phyloP scores from a whole-genome alignment of 2,113 vertebrate genomes.

The Grantiella picta region DNA sequence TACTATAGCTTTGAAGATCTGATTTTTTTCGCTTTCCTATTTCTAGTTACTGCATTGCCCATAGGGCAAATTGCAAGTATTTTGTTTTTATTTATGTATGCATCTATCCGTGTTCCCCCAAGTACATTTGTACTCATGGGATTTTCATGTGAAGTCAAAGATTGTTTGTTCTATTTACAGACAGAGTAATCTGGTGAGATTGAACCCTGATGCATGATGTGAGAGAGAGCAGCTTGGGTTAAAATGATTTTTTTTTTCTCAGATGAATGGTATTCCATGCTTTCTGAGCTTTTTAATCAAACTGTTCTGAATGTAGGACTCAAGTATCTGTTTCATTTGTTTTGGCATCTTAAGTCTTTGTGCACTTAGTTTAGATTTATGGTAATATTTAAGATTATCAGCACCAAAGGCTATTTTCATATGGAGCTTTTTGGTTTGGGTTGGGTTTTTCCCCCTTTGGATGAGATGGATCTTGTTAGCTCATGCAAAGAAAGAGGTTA shows the following conservation, averaged over 20 bases:
- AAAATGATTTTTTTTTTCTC: not conserved
- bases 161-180: not conserved
- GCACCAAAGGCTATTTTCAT: not conserved
- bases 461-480: not conserved
- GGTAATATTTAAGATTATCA: not conserved
- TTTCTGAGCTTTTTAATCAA: not conserved
- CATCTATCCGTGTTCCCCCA: not conserved
- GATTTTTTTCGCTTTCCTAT: not conserved
- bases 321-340: not conserved
- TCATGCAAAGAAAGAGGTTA: not conserved
- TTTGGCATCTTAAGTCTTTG: not conserved
- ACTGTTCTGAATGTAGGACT: not conserved
- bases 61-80: not conserved
- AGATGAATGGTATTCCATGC: not conserved
- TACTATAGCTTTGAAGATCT: not conserved
- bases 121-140: accelerated
- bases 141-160: not conserved
- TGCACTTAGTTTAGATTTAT: not conserved
- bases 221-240: not conserved
- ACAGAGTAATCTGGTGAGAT: not conserved
- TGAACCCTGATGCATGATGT: not conserved
- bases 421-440: not conserved
- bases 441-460: not conserved
- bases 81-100: not conserved
- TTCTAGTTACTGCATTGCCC: not conserved